Conservation (phyloP, 2,113 vertebrate species). For the Pterocles gutturalis region DNA sequence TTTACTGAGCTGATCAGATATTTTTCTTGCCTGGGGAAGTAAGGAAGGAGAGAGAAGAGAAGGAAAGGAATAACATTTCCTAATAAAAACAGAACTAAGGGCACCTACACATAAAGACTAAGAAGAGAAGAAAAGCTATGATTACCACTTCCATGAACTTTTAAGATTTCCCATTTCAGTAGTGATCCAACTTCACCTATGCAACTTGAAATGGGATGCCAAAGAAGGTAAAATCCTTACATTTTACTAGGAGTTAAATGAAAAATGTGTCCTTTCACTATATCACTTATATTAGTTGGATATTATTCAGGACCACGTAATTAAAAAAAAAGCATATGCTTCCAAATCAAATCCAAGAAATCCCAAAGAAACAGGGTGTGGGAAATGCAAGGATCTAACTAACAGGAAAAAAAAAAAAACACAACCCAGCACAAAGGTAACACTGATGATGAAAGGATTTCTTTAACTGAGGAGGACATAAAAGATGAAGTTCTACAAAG, state of each 20-base stretch:
- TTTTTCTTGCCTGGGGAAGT: background rate
- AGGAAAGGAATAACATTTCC: background rate
- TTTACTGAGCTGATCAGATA: background rate
- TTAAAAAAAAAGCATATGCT: background rate
- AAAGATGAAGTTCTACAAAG: slow-evolving; percentile 63
- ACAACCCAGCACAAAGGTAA: slow-evolving; percentile 17
- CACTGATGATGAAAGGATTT: slow-evolving; percentile 53
- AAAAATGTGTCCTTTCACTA: background rate
- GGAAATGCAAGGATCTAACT: background rate
- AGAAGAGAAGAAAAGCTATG: background rate
- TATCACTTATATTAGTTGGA: background rate
- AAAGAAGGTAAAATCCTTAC: background rate
- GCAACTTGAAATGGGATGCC: background rate
- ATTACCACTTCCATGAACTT: background rate
- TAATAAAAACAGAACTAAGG: background rate
- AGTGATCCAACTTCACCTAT: background rate
- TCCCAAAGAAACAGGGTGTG: slow-evolving; percentile 4
- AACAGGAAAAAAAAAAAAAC: background rate
- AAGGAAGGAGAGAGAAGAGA: background rate
- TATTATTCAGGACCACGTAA: background rate
- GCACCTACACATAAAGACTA: background rate
- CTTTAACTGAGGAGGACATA: slow-evolving; percentile 1
- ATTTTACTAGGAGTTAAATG: slow-evolving; percentile 20
- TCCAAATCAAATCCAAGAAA: slow-evolving; percentile 19
- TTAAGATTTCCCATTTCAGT: background rate